Evolutionary conservation across 2,113 vertebrate genomes (phyloP).

Genomic region (Macquaria australasica): DNA sequence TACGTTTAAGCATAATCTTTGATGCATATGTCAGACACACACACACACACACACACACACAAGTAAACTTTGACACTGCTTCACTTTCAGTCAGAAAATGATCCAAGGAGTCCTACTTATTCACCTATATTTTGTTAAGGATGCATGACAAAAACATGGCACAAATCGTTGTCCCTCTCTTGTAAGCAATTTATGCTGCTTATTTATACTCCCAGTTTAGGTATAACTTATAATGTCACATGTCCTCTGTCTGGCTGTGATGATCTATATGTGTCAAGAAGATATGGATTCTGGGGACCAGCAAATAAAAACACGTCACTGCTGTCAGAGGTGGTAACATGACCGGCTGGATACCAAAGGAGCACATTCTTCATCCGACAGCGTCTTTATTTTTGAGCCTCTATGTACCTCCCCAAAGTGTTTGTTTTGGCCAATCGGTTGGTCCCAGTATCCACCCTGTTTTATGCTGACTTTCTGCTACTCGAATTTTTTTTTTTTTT

Average conservation of each 20-base stretch:
- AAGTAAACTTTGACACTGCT: not conserved
- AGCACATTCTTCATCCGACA: not conserved
- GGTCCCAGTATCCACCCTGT: slow-evolving; percentile 29
- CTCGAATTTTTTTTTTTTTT: not conserved
- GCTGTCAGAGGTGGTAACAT: not conserved
- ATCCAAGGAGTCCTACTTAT: not conserved
- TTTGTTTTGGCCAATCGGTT: slow-evolving; percentile 76
- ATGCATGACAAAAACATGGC: not conserved
- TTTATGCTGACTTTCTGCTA: not conserved
- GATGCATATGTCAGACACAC: not conserved
- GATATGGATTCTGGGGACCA: not conserved
- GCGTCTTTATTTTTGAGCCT: slow-evolving; percentile 44
- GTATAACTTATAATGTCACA: not conserved
- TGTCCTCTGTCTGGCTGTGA: not conserved
- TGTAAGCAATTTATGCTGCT: not conserved
- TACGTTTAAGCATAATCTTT: not conserved
- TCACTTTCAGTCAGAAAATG: not conserved
- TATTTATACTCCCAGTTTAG: not conserved
- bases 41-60: not conserved
- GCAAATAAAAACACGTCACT: not conserved
- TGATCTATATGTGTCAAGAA: not conserved
- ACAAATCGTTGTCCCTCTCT: not conserved
- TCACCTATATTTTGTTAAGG: not conserved
- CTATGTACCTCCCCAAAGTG: slow-evolving; percentile 38
- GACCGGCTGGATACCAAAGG: not conserved